Evolutionary conservation across 1,140 invertebrate genomes (phyloP), one percentile per base, ranked within the genome.

Genomic region (Apis laboriosa): DNA sequence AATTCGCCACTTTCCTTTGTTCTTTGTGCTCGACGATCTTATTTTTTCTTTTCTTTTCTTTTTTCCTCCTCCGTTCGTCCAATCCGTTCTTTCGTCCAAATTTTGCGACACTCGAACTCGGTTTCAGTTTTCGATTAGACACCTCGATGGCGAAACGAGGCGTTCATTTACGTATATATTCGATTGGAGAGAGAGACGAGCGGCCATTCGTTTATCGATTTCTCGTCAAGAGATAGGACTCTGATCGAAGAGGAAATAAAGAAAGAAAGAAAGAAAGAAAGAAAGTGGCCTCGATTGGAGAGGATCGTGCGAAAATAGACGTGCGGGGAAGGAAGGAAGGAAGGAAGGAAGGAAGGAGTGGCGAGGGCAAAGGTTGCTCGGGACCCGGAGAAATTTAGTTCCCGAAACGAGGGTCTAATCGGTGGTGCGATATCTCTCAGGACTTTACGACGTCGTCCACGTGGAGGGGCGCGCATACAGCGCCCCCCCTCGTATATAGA

Each of bases 351-450:
- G 3, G 43, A n/a, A 51, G 28, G 9, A 43, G 66, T 9, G 7
- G 21, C 8, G 58, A 19, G 58, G 58, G 60, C n/a, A 19, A 43
- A 74, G 64, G 72, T 63, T 61, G 53, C 53, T 58, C 58, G 34
- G 58, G 67, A 76, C 68, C 77, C 76, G 75, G 68, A 58, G 88
- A 88, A 90, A 89, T 90, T 90, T 89, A 89, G 88, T 90, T 90
- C 79, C 68, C 86, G 87, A 89, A 88, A 90, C 89, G 89, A 90
- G 89, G 89, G 89, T 90, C 89, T 90, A 90, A 90, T 90, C 89
- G 89, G 71, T 79, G 80, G 56, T 71, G 81, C 86, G 89, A 90
- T 89, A 90, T 90, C 89, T 88, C 86, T 75, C 82, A 70, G 82
- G 83, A 89, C 81, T 90, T 90, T 90, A 90, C 89, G 89, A 88